These are phyloP conservation scores for Numenius phaeopus DNA, from an alignment of 2,797 vertebrate species.

Conservation along the genomic window DNA sequence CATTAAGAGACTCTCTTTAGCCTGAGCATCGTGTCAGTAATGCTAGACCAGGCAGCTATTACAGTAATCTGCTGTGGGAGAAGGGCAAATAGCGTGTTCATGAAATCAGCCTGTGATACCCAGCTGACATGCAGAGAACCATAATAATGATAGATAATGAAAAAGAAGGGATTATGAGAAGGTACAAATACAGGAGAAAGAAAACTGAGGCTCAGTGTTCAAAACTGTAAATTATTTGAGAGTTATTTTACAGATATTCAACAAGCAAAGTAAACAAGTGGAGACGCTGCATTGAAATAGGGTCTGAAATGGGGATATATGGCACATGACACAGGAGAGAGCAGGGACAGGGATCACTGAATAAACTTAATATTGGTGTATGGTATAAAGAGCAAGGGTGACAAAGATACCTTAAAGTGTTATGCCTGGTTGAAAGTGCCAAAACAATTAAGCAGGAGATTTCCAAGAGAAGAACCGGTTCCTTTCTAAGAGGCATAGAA, in stretches of 20 bases:
- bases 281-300: neutral
- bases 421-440: neutral
- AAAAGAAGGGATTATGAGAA: neutral
- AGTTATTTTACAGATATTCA: neutral
- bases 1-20: neutral
- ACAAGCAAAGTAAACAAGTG: neutral
- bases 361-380: neutral
- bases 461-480: neutral
- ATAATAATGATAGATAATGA: accelerated
- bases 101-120: neutral
- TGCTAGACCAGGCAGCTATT: neutral
- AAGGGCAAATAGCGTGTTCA: neutral
- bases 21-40: neutral
- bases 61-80: neutral
- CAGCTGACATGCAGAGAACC: neutral
- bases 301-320: neutral
- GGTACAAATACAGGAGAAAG: neutral
- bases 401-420: neutral
- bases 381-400: neutral
- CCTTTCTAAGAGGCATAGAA: neutral
- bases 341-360: neutral
- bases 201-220: neutral
- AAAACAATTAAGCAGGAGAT: neutral
- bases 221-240: neutral
- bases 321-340: neutral